Base-by-base conservation (phyloP, 2,888 invertebrate genomes). In the Andrena fulva region DNA sequence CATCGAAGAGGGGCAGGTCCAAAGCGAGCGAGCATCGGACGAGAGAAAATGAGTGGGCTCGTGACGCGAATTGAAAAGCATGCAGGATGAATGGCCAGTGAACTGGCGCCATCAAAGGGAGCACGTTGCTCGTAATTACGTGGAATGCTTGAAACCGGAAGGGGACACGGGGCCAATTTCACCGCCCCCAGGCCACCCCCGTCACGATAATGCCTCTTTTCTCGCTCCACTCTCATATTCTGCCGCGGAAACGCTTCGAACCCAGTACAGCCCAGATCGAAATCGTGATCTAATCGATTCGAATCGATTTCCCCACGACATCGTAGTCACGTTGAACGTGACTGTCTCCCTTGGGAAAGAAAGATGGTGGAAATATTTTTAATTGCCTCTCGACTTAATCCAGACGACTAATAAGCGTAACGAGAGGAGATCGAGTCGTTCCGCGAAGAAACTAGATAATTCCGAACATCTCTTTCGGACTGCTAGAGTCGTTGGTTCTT, bases 51-150 rank as follows among this genome's bases (percentile, higher is more conserved):
- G 81, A 76, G 82, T 80, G 81, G 75, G 54, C 80, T 82, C 81
- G 81, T 72, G 82, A 72, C 76, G 80, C 50, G 73, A 76, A 80
- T 77, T 84, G 84, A 71, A 84, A 84, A 77, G 84, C 80, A 76
- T 60, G 35, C 68, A 27, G 54, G 70, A 77, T 80, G 84, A 84
- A 84, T 80, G 84, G 77, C 42, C 81, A 50, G 71, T 48, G 52
- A 77, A 63, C 71, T 33, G 72, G 66, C 52, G 29, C 54, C 74
- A 67, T 67, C 74, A 80, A 86, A 82, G 87, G 76, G 74, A 60
- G 73, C 71, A 77, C 69, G 70, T 33, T 59, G 74, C 62, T 64
- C 73, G 85, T 86, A 85, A 86, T 87, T 86, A 86, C 76, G 79
- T 68, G 85, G 64, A 64, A 82, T 72, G 77, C 71, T 82, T 75